Conservation (phyloP, 2,113 vertebrate species). For the Gallinago jamesoni region DNA sequence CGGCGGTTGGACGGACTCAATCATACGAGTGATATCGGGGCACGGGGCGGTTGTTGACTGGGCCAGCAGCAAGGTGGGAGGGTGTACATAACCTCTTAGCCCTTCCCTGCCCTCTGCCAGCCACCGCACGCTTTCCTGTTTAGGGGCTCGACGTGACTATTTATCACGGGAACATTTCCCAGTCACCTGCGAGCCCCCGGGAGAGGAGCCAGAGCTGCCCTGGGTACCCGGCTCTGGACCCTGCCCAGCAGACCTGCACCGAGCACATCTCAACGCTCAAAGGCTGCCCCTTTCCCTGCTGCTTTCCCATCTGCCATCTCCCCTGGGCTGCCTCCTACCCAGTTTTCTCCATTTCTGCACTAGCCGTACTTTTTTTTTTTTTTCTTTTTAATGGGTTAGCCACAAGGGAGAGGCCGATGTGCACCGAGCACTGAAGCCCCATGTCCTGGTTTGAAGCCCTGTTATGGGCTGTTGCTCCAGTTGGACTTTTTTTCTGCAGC, state of each 20-base stretch:
- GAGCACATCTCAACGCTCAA: rapidly evolving
- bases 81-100: not conserved
- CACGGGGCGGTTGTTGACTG: not conserved
- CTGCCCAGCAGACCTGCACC: not conserved
- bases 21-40: rapidly evolving
- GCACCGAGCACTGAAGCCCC: rapidly evolving
- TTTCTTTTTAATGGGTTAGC: not conserved
- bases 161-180: not conserved
- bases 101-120: not conserved
- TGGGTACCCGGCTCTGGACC: not conserved
- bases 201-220: not conserved
- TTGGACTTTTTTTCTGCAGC: not conserved
- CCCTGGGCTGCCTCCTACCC: not conserved
- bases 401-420: rapidly evolving
- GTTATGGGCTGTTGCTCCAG: rapidly evolving
- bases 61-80: not conserved
- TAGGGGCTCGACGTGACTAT: rapidly evolving
- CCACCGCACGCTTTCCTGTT: rapidly evolving
- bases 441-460: not conserved
- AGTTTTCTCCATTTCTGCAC: not conserved
- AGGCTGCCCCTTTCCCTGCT: not conserved
- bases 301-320: not conserved
- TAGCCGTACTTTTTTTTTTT: not conserved
- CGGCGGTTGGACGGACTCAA: rapidly evolving
- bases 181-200: not conserved